Evolutionary conservation across 2,888 invertebrate genomes (phyloP).

Genomic region (Ischnura elegans): DNA sequence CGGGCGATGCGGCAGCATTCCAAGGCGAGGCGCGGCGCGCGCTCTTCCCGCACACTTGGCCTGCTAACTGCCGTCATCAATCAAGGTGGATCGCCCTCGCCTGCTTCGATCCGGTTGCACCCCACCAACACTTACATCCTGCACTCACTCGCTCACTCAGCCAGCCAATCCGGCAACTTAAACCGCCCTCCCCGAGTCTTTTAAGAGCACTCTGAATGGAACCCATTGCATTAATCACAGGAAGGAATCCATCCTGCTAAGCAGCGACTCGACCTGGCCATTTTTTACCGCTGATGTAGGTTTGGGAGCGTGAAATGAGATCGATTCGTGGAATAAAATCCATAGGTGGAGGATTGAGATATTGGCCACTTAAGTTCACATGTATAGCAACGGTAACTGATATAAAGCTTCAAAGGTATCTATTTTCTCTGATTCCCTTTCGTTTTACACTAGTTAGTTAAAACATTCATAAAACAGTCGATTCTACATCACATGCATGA

Average conservation of each 20-base stretch:
- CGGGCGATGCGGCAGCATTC: slow-evolving; percentile 4
- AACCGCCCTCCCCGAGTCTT: slow-evolving; percentile 18
- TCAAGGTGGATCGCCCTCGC: slow-evolving; percentile 30
- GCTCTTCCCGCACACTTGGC: neutral
- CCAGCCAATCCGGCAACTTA: slow-evolving; percentile 26
- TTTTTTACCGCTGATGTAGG: neutral
- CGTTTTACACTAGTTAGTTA: too few species aligned
- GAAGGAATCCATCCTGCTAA: neutral
- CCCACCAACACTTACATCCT: neutral
- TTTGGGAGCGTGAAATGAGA: neutral
- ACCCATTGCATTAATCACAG: slow-evolving; percentile 38
- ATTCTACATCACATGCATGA: too few species aligned
- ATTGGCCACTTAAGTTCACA: neutral
- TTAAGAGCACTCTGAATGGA: slow-evolving; percentile 16
- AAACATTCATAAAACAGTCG: too few species aligned
- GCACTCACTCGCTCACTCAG: neutral
- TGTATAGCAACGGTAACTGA: too few species aligned
- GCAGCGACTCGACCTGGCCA: neutral
- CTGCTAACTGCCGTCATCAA: slow-evolving; percentile 55
- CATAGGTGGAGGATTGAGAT: neutral
- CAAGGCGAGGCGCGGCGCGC: neutral
- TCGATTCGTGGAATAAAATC: neutral
- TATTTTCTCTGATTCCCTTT: too few species aligned
- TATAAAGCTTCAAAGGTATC: too few species aligned
- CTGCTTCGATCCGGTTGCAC: slow-evolving; percentile 22